phyloP scores from a whole-genome alignment of 2,797 vertebrate genomes.

The Characodon lateralis region DNA sequence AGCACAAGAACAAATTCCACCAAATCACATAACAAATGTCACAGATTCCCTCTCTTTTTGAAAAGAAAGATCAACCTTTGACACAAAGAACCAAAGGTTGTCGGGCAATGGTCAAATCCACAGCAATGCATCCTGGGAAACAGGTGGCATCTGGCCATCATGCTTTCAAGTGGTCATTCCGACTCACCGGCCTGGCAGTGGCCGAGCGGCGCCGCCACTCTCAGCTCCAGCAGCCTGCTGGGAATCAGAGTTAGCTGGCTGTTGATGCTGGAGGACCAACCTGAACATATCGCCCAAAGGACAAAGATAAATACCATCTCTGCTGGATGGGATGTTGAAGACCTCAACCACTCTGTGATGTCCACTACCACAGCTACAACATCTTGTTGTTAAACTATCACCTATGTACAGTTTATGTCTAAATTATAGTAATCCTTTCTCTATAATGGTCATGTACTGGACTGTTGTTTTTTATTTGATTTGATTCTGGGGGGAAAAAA shows the following conservation, averaged over 20 bases:
- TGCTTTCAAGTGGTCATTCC: background rate
- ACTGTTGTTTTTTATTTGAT: too few relatives aligned
- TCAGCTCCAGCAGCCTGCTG: constrained; percentile 83
- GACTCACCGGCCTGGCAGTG: constrained; percentile 85
- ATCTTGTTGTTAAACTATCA: too few relatives aligned
- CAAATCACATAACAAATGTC: background rate
- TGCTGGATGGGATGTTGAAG: too few relatives aligned
- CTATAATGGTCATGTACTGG: too few relatives aligned
- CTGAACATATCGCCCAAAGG: constrained; percentile 76
- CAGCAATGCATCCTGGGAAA: constrained; percentile 54
- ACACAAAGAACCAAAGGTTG: constrained; percentile 9
- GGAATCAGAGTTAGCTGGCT: constrained; percentile 87
- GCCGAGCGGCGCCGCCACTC: constrained; percentile 69
- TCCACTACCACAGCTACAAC: too few relatives aligned
- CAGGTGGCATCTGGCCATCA: background rate
- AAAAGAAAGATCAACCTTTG: constrained; percentile 6
- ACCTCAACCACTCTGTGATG: background rate
- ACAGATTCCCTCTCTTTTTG: background rate
- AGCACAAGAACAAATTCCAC: background rate
- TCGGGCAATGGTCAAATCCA: constrained; percentile 29
- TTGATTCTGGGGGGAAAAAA: too few relatives aligned
- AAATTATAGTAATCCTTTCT: too few relatives aligned
- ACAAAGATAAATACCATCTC: background rate
- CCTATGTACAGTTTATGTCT: too few relatives aligned
- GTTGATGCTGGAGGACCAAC: constrained; percentile 81